These are phyloP conservation scores for Brachylomia viminalis DNA, from an alignment of 2,888 invertebrate species.

Conservation along the genomic window DNA sequence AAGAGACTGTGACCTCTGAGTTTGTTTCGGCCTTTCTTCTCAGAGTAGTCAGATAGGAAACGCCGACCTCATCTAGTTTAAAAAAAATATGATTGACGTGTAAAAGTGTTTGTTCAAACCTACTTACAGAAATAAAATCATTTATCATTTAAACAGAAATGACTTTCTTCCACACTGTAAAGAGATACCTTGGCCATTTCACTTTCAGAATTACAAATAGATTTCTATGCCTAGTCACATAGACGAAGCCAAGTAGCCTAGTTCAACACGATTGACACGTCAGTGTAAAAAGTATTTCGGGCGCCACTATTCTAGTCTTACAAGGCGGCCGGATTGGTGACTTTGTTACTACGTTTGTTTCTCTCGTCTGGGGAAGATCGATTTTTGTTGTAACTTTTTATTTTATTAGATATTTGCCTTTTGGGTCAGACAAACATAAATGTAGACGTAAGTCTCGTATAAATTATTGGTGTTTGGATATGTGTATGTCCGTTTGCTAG, in stretches of 20 bases:
- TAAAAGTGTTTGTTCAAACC: too few relatives aligned
- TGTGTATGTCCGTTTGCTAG: background rate
- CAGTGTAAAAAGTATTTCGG: slow-evolving; percentile 44
- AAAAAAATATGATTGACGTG: too few relatives aligned
- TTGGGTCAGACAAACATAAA: background rate
- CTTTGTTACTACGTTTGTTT: slow-evolving; percentile 10
- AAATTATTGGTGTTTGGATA: background rate
- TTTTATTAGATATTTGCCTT: background rate
- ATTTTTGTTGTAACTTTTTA: slow-evolving; percentile 27
- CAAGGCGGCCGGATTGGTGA: slow-evolving; percentile 1
- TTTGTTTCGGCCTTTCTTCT: too few relatives aligned
- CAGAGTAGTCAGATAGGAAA: too few relatives aligned
- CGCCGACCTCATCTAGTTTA: too few relatives aligned
- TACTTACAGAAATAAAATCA: too few relatives aligned
- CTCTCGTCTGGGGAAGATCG: slow-evolving; percentile 3
- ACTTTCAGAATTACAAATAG: slow-evolving; percentile 19
- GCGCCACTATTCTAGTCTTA: slow-evolving; percentile 42
- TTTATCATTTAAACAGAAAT: too few relatives aligned
- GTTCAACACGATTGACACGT: slow-evolving; percentile 34
- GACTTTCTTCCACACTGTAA: background rate
- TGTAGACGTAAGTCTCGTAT: background rate
- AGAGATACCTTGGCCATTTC: background rate
- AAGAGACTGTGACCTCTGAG: too few relatives aligned
- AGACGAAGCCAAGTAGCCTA: slow-evolving; percentile 3
- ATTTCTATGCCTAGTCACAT: slow-evolving; percentile 15